phyloP scores from a whole-genome alignment of 2,797 vertebrate genomes.

The Cichlasoma orientale region DNA sequence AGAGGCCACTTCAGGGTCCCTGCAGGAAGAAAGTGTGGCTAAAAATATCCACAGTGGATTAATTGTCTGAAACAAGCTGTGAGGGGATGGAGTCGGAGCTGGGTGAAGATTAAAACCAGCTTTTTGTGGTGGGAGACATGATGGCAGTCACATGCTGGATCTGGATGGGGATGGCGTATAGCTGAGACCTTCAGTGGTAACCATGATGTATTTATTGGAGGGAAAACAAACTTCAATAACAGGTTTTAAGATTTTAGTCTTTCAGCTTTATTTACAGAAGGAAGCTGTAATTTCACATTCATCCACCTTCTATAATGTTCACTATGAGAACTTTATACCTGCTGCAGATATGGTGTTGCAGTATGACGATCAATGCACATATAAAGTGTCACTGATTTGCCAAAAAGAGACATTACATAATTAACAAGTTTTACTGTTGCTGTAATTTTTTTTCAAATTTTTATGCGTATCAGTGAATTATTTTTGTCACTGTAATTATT shows the following conservation, averaged over 20 bases:
- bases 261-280: no score
- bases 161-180: not conserved
- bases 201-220: not conserved
- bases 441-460: no score
- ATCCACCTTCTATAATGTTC: not conserved
- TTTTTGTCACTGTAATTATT: no score
- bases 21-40: constrained; percentile 1
- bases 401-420: no score
- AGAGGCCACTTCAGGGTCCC: constrained; percentile 9
- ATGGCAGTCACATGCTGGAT: not conserved
- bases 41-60: constrained; percentile 12
- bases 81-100: not conserved
- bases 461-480: no score
- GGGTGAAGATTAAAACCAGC: no score
- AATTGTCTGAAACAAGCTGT: constrained; percentile 6
- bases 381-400: accelerated
- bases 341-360: no score
- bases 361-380: not conserved
- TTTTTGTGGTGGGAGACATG: not conserved
- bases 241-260: not conserved
- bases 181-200: not conserved
- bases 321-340: not conserved
- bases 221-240: not conserved
- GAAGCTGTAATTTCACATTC: not conserved
- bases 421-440: no score